Evolutionary conservation across 2,888 invertebrate genomes (phyloP).

Genomic region (Tiliacea aurago): DNA sequence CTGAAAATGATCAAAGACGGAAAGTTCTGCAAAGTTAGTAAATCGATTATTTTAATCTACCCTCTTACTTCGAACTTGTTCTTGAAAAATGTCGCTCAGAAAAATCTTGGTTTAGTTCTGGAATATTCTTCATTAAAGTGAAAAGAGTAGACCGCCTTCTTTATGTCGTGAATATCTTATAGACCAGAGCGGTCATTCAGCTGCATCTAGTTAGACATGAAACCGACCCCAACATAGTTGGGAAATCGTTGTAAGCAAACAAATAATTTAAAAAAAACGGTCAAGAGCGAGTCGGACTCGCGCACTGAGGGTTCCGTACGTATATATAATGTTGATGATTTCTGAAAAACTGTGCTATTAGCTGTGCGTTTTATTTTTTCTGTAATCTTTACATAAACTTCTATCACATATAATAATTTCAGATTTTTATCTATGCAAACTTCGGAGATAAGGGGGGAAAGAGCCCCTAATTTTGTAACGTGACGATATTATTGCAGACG

Average conservation of each 20-base stretch:
- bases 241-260: neutral
- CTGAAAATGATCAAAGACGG: slow-evolving; percentile 48
- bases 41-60: slow-evolving; percentile 62
- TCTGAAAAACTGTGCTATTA: too few species aligned
- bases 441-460: too few species aligned
- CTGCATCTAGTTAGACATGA: neutral
- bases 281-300: too few species aligned
- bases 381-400: too few species aligned
- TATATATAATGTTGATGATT: too few species aligned
- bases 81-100: slow-evolving; percentile 14
- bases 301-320: too few species aligned
- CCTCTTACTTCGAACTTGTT: slow-evolving; percentile 22
- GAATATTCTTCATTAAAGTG: neutral
- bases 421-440: too few species aligned
- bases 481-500: too few species aligned
- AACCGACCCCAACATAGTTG: neutral
- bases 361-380: too few species aligned
- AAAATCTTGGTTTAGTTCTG: slow-evolving; percentile 4
- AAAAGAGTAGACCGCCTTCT: neutral
- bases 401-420: too few species aligned
- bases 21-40: slow-evolving; percentile 47
- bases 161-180: neutral
- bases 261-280: too few species aligned
- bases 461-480: too few species aligned
- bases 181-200: neutral